Conservation (phyloP, 2,113 vertebrate genomes). For the Gobio gobio region DNA sequence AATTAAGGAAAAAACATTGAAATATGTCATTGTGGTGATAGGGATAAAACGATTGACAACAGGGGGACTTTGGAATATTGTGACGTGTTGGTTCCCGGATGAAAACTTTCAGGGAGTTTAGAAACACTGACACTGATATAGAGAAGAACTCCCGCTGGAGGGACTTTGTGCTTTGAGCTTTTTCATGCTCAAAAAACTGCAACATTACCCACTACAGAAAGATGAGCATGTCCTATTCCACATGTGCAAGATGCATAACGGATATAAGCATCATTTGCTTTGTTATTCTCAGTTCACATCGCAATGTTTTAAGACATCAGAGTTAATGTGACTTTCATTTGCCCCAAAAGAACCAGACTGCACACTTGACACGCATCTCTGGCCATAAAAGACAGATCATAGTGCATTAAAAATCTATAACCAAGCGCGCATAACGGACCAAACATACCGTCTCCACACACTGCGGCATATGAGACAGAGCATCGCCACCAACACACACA, state of each 20-base stretch:
- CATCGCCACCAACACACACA: neutral
- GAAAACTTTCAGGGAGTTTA: no score
- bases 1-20: no score
- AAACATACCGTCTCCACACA: neutral
- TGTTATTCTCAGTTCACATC: neutral
- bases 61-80: no score
- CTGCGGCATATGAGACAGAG: conserved; percentile 20
- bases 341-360: neutral
- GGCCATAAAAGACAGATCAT: neutral
- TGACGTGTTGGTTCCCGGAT: no score
- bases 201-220: no score
- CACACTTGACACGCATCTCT: neutral
- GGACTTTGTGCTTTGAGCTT: no score
- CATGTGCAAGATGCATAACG: neutral
- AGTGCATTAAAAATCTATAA: neutral
- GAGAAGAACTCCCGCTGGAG: no score
- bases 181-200: no score
- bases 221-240: neutral
- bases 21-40: no score
- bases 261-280: neutral
- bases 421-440: neutral
- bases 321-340: conserved; percentile 24
- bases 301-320: neutral
- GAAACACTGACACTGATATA: no score
- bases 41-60: no score